phyloP scores from a whole-genome alignment of 1,140 invertebrate species.

The Bradynema listronoti region DNA sequence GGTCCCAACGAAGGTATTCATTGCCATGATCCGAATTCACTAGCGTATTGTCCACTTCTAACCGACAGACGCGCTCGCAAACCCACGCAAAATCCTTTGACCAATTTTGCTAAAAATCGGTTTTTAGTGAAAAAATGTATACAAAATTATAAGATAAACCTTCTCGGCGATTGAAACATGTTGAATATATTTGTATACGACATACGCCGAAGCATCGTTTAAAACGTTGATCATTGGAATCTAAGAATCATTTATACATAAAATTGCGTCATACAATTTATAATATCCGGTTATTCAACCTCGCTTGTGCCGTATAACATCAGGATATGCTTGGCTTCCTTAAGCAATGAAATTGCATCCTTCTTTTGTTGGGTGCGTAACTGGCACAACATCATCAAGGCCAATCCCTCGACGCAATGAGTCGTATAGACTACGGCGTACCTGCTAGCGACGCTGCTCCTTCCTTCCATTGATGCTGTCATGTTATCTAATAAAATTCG shows the following conservation, averaged over 20 bases:
- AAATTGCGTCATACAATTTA: not conserved
- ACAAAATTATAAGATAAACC: constrained; percentile 59
- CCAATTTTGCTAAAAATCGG: constrained; percentile 58
- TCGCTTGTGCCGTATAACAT: constrained; percentile 58
- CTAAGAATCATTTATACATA: constrained; percentile 40
- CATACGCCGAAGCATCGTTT: constrained; percentile 66
- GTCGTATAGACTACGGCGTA: not conserved
- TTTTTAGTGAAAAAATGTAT: not conserved
- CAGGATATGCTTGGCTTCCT: constrained; percentile 67
- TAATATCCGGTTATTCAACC: not conserved
- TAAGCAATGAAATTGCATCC: constrained; percentile 77
- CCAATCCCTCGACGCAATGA: constrained; percentile 58
- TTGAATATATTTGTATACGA: constrained; percentile 64
- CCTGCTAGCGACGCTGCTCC: too few relatives aligned
- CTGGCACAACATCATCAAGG: constrained; percentile 86
- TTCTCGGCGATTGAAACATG: constrained; percentile 80
- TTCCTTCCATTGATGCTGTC: too few relatives aligned
- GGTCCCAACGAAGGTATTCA: constrained; percentile 54
- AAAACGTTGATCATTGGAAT: constrained; percentile 82
- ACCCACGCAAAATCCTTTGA: constrained; percentile 80
- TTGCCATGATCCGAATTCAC: constrained; percentile 46
- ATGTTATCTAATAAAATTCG: too few relatives aligned
- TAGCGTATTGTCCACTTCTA: constrained; percentile 67
- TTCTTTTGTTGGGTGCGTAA: constrained; percentile 76
- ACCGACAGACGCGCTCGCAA: constrained; percentile 76